phyloP scores from a whole-genome alignment of 2,113 vertebrate species.

The Cinclus mexicanus region DNA sequence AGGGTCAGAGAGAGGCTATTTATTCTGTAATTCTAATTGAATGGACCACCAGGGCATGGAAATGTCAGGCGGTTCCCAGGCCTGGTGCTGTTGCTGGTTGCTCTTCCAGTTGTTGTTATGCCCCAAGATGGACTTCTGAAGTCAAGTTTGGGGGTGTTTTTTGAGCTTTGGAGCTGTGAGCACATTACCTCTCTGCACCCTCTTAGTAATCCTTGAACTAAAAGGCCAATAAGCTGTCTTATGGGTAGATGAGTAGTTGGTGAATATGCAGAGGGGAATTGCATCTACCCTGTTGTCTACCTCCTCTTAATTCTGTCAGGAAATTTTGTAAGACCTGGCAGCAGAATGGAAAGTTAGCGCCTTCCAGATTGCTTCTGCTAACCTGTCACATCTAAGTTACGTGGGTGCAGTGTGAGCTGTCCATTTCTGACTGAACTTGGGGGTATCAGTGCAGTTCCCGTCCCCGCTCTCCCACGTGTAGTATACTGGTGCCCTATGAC shows the following conservation, averaged over 20 bases:
- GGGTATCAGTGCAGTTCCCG: neutral
- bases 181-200: neutral
- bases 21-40: neutral
- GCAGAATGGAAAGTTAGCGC: neutral
- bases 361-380: neutral
- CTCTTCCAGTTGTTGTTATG: neutral
- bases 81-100: neutral
- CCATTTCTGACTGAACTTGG: neutral
- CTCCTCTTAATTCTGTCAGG: neutral
- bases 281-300: neutral
- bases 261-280: neutral
- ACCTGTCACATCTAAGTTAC: neutral
- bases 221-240: neutral
- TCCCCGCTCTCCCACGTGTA: neutral
- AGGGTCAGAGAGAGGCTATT: neutral
- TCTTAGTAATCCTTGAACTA: neutral
- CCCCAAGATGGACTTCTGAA: neutral
- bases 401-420: neutral
- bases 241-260: neutral
- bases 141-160: neutral
- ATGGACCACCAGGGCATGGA: neutral
- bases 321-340: neutral
- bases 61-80: neutral
- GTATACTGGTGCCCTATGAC: neutral
- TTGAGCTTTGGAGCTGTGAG: neutral